Evolutionary conservation across 2,113 vertebrate species (phyloP), one percentile per base, ranked within the genome.

Genomic region (Circaetus cinerascens): DNA sequence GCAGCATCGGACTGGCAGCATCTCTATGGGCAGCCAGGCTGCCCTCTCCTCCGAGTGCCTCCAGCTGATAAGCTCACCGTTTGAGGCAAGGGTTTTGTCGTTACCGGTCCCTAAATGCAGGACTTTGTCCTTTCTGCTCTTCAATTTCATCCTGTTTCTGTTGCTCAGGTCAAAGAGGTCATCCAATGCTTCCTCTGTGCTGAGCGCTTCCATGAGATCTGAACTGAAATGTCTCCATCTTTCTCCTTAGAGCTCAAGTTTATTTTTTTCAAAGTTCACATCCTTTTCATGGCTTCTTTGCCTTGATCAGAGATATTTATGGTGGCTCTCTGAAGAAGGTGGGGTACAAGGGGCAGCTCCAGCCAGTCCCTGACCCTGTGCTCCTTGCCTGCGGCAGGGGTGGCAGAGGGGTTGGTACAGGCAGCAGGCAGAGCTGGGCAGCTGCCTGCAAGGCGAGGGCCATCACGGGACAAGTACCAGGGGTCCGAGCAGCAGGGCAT

Each of bases 401-500:
- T 14, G 1, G 43, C 25, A 13, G 67, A 14, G 6, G 30, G 73
- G 18, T 23, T 1, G 8, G 30, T 6, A 7, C 4, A 1, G 50
- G 76, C n/a, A 29, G 57, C 43, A 13, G 45, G 83, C 46, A 48
- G 50, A 34, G 36, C 38, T 2, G 2, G 38, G 60, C 45, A 69
- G 66, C 50, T 89, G 59, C 50, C 43, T 41, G 63, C 40, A 30
- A 40, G 32, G 17, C 0, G 5, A 23, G 36, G 57, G 2, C 29
- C 20, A 12, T 4, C 51, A 10, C 0, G 1, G 72, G 82, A 23
- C 46, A 19, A 50, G 51, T 8, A 48, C 26, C 73, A 48, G 41
- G 1, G 1, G 17, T 57, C 36, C 13, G 5, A 66, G 56, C 60
- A 8, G 27, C 0, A 1, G 60, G 80, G 10, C 22, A 4, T 2